Conservation (phyloP, 2,797 vertebrate species). For the Sebastiscus tertius region DNA sequence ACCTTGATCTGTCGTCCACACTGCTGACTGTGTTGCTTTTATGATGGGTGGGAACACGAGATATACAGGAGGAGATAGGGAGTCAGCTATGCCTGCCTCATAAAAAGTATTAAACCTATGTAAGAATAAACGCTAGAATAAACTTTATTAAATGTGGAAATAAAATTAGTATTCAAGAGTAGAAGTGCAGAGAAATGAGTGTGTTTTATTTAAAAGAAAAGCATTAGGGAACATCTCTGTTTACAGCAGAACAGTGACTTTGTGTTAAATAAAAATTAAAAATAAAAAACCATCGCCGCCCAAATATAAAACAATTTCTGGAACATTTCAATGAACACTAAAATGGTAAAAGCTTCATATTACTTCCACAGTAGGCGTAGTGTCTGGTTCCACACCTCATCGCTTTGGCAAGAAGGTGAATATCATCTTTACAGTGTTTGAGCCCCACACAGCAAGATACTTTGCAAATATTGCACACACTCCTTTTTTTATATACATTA, state of each 20-base stretch:
- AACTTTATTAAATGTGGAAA: neutral
- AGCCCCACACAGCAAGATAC: slow-evolving; percentile 91
- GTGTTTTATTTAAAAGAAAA: slow-evolving; percentile 85
- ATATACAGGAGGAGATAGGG: slow-evolving; percentile 34
- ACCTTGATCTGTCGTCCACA: slow-evolving; percentile 22
- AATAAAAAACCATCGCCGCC: slow-evolving; percentile 78
- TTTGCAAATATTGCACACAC: slow-evolving; percentile 93
- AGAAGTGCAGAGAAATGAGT: slow-evolving; percentile 82
- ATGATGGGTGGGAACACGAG: slow-evolving; percentile 58
- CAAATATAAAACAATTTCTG: slow-evolving; percentile 94
- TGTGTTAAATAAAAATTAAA: slow-evolving; percentile 94
- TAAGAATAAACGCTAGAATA: neutral
- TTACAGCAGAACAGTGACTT: slow-evolving; percentile 89
- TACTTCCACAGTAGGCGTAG: slow-evolving; percentile 83
- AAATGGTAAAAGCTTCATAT: slow-evolving; percentile 91
- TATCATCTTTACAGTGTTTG: slow-evolving; percentile 91
- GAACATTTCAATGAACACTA: slow-evolving; percentile 91
- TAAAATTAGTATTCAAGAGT: neutral
- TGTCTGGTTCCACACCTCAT: slow-evolving; percentile 85
- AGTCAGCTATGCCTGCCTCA: slow-evolving; percentile 16
- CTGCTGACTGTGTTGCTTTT: slow-evolving; percentile 71
- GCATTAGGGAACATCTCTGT: slow-evolving; percentile 79
- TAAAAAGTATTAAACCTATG: slow-evolving; percentile 20
- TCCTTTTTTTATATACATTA: slow-evolving; percentile 88
- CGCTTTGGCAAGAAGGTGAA: slow-evolving; percentile 93